These are phyloP conservation scores for Bembecia ichneumoniformis DNA, from an alignment of 2,888 invertebrate genomes.

Conservation along the genomic window DNA sequence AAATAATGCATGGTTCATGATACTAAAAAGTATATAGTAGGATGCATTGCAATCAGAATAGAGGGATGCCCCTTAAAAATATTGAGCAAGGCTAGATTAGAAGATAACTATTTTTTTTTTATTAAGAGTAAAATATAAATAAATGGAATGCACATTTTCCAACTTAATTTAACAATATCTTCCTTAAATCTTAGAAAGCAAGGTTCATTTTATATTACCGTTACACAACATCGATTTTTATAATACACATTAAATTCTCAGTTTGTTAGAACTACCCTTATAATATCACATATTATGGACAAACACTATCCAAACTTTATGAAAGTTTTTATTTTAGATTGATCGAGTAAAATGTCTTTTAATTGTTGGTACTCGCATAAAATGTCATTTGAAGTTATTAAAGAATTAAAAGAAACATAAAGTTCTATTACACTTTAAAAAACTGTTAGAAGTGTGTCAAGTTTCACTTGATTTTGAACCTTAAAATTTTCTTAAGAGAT, in stretches of 20 bases:
- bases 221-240: slow-evolving; percentile 59
- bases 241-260: slow-evolving; percentile 35
- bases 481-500: too few species aligned
- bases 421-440: background rate
- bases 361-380: too few species aligned
- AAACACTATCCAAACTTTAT: slow-evolving; percentile 30
- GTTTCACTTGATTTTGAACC: background rate
- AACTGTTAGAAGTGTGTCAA: background rate
- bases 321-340: slow-evolving; percentile 7
- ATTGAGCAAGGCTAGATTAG: too few species aligned
- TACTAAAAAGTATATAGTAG: too few species aligned
- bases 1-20: too few species aligned
- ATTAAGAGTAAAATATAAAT: too few species aligned
- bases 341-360: too few species aligned
- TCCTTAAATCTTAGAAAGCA: slow-evolving; percentile 41
- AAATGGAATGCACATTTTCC: slow-evolving; percentile 9
- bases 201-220: slow-evolving; percentile 31
- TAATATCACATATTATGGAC: slow-evolving; percentile 67
- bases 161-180: slow-evolving; percentile 15
- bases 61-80: too few species aligned
- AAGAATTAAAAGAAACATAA: background rate
- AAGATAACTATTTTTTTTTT: too few species aligned
- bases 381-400: background rate
- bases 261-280: slow-evolving; percentile 54
- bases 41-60: too few species aligned